A percentile compares a stretch with the other conserved stretches of the same genome.
Evolutionary conservation across 2,113 vertebrate genomes (phyloP).

Genomic region (Nothoprocta perdicaria): DNA sequence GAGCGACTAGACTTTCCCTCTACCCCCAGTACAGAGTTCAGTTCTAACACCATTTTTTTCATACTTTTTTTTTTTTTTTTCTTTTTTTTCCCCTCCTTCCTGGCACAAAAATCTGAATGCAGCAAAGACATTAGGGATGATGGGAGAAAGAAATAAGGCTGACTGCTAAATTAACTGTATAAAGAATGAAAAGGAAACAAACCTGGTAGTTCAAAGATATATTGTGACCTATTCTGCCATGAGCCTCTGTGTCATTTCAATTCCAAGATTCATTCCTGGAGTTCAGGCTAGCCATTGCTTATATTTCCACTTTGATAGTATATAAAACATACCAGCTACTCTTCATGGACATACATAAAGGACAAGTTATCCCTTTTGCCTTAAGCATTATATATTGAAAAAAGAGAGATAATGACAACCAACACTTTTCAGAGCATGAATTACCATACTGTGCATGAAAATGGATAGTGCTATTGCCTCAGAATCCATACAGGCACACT

Average conservation of each 20-base stretch:
- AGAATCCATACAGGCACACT: background rate
- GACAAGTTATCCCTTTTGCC: background rate
- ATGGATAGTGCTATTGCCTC: background rate
- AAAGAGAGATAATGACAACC: background rate
- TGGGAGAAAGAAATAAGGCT: slow-evolving; percentile 68
- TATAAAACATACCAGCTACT: background rate
- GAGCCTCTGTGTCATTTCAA: background rate
- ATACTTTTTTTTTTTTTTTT: background rate
- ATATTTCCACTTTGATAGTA: background rate
- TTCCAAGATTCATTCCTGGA: background rate
- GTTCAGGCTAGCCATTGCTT: slow-evolving; percentile 11
- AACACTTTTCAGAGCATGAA: background rate
- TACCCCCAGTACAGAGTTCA: slow-evolving; percentile 3
- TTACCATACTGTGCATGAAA: background rate
- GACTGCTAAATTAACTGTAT: slow-evolving; percentile 56
- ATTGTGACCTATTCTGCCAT: background rate
- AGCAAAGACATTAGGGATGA: slow-evolving; percentile 47
- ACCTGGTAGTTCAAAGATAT: background rate
- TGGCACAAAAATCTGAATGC: slow-evolving; percentile 49
- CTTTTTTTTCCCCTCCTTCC: background rate
- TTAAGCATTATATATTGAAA: background rate
- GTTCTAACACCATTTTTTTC: slow-evolving; percentile 21
- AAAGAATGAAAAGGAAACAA: slow-evolving; percentile 7
- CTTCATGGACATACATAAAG: background rate
- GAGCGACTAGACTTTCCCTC: slow-evolving; percentile 25